Conservation (phyloP, 2,888 invertebrate species). For the Trachelus iudaicus region DNA sequence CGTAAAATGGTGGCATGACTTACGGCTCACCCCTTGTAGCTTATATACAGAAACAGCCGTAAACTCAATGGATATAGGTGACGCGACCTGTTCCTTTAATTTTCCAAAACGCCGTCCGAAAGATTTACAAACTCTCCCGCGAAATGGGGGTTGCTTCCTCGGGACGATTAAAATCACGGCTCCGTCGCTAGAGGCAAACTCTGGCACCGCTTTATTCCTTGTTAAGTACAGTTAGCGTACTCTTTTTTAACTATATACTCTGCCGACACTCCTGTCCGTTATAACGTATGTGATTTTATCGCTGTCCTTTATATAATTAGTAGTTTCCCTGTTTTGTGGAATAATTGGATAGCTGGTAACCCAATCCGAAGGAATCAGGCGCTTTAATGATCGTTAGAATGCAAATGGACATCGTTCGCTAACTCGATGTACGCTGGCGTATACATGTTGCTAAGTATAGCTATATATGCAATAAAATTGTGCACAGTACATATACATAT, state of each 20-base stretch:
- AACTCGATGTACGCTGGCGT: slow-evolving; percentile 10
- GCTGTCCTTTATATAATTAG: slow-evolving; percentile 28
- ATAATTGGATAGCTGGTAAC: slow-evolving; percentile 34
- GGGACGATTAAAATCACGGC: neutral
- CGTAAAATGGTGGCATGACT: neutral
- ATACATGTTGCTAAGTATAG: neutral
- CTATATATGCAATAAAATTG: neutral
- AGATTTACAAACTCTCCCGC: neutral
- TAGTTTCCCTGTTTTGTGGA: slow-evolving; percentile 20
- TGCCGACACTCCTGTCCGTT: neutral
- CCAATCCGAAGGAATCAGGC: slow-evolving; percentile 31
- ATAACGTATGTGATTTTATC: slow-evolving; percentile 1
- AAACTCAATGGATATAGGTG: neutral
- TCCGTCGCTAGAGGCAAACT: neutral
- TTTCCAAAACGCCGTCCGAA: neutral
- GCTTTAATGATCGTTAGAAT: slow-evolving; percentile 33
- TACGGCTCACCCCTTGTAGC: neutral
- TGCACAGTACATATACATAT: neutral
- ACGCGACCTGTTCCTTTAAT: neutral
- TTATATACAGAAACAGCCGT: neutral
- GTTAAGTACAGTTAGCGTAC: neutral
- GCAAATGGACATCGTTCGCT: slow-evolving; percentile 32
- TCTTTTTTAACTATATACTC: neutral
- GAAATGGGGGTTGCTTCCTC: neutral
- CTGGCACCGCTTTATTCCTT: neutral